Conservation (phyloP, 2,113 vertebrate genomes). For the Mobula hypostoma region DNA sequence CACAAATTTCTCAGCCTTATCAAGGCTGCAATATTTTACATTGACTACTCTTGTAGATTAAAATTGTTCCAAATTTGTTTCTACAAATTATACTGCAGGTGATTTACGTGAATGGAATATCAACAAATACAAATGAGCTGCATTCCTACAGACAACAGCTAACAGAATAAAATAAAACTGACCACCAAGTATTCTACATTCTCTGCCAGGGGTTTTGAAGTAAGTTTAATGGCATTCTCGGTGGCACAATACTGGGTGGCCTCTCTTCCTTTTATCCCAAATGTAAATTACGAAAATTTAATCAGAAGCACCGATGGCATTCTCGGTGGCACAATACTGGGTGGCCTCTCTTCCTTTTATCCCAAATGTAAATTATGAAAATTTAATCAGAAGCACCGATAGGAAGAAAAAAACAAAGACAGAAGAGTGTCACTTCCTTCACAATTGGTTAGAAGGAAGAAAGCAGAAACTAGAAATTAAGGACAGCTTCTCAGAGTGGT, state of each 20-base stretch:
- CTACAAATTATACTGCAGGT: neutral
- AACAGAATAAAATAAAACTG: neutral
- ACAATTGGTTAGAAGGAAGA: constrained; percentile 30
- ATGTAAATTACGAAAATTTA: neutral
- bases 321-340: neutral
- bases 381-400: neutral
- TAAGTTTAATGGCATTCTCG: neutral
- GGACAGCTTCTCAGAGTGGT: constrained; percentile 13
- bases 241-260: neutral
- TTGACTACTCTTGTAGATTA: neutral
- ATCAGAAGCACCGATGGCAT: neutral
- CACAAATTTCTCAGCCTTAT: neutral
- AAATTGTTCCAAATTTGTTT: neutral
- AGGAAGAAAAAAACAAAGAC: neutral
- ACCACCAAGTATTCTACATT: neutral
- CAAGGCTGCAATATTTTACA: neutral
- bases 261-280: neutral
- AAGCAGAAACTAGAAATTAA: constrained; percentile 7
- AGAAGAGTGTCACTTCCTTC: constrained; percentile 11
- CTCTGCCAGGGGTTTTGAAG: neutral
- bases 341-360: neutral
- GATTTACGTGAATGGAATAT: neutral
- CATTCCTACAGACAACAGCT: neutral
- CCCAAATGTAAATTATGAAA: neutral
- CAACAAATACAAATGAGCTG: neutral